Conservation (phyloP, 2,797 vertebrate species). For the Poecilia velifera region DNA sequence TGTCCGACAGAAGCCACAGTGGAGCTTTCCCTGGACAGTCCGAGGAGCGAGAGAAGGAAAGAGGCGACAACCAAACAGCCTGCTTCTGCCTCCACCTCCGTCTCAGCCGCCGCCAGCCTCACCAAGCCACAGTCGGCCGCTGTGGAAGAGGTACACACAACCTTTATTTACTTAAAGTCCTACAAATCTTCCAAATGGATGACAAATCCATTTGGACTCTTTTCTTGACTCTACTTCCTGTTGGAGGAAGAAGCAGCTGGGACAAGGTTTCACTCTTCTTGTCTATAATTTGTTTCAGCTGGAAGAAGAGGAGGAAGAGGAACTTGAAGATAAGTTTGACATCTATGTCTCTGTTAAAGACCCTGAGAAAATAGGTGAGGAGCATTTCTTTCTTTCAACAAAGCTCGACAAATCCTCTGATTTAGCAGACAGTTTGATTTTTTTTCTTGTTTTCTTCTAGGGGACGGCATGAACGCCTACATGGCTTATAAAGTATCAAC, state of each 20-base stretch:
- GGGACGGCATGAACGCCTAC: constrained; percentile 98
- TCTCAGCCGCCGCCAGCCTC: constrained; percentile 73
- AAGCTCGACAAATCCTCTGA: not conserved
- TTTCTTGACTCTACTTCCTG: not conserved
- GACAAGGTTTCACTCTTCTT: not conserved
- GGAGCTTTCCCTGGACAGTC: constrained; percentile 92
- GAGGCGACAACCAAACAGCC: constrained; percentile 76
- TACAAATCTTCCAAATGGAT: not conserved
- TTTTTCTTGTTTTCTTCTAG: constrained; percentile 62
- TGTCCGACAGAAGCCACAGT: constrained; percentile 91
- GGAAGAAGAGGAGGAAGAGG: constrained; percentile 86
- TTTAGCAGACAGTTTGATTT: not conserved
- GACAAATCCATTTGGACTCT: not conserved
- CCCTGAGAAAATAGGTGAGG: constrained; percentile 97
- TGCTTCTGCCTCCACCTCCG: constrained; percentile 68
- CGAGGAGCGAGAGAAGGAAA: constrained; percentile 85
- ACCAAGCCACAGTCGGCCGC: constrained; percentile 78
- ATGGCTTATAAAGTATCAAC: constrained; percentile 97
- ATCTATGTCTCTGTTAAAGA: constrained; percentile 90
- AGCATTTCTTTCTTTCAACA: not conserved
- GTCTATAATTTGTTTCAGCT: constrained; percentile 76
- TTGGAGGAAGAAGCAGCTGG: not conserved
- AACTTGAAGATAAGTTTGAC: constrained; percentile 92
- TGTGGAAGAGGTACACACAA: constrained; percentile 87
- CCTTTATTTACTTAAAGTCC: not conserved